phyloP scores from a whole-genome alignment of 2,888 invertebrate genomes.

The Oxyteleia sp. region DNA sequence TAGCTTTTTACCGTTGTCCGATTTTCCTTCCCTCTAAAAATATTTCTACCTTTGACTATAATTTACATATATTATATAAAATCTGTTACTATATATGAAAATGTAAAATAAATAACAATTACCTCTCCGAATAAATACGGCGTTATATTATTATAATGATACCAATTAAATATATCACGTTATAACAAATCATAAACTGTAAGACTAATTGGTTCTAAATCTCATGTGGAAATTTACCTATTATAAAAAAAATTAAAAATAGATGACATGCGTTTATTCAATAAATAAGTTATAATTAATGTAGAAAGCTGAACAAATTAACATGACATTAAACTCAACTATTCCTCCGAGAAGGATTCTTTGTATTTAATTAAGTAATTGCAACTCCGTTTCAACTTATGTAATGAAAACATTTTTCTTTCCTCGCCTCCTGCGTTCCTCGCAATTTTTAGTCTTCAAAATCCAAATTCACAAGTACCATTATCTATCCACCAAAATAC shows the following conservation, averaged over 20 bases:
- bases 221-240: slow-evolving; percentile 25
- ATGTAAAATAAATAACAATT: too few relatives aligned
- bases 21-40: too few relatives aligned
- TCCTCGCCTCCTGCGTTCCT: neutral
- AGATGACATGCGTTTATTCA: slow-evolving; percentile 23
- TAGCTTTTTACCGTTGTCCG: too few relatives aligned
- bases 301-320: slow-evolving; percentile 49
- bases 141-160: neutral
- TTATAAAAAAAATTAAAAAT: slow-evolving; percentile 27
- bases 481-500: neutral
- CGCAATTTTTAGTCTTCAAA: too few relatives aligned
- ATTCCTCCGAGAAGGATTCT: slow-evolving; percentile 27
- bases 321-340: slow-evolving; percentile 25
- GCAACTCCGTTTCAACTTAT: slow-evolving; percentile 10
- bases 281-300: slow-evolving; percentile 47
- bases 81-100: too few relatives aligned
- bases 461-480: too few relatives aligned
- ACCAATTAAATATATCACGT: slow-evolving; percentile 14
- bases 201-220: slow-evolving; percentile 9
- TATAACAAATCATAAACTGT: neutral
- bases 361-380: slow-evolving; percentile 48
- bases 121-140: too few relatives aligned
- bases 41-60: too few relatives aligned
- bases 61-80: too few relatives aligned
- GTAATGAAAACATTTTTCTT: slow-evolving; percentile 20